Evolutionary conservation across 2,888 invertebrate genomes (phyloP).

Genomic region (Amphipyra tragopoginis): DNA sequence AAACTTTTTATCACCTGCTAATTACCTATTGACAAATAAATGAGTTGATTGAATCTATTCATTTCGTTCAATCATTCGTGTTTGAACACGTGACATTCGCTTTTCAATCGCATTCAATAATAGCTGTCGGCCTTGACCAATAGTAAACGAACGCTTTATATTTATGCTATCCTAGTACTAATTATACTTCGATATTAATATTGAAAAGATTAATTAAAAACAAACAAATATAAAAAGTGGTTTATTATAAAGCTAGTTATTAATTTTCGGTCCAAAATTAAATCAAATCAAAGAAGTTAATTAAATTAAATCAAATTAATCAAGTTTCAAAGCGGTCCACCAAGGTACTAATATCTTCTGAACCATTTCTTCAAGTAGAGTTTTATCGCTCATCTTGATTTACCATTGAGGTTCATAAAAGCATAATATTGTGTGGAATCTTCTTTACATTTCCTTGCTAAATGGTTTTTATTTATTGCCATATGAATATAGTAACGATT

Average conservation of each 20-base stretch:
- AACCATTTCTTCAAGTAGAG: too few species aligned
- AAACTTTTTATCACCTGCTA: conserved; percentile 37
- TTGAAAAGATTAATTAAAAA: conserved; percentile 29
- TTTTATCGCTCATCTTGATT: too few species aligned
- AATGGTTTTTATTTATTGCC: too few species aligned
- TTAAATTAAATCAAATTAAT: too few species aligned
- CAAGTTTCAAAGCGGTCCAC: too few species aligned
- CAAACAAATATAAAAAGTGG: conserved; percentile 24
- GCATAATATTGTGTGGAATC: too few species aligned
- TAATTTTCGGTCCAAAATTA: background rate
- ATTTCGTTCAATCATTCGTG: conserved; percentile 50
- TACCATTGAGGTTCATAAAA: too few species aligned
- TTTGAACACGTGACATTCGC: conserved; percentile 52
- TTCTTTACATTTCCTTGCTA: too few species aligned
- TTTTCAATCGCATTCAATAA: conserved; percentile 53
- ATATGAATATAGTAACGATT: too few species aligned
- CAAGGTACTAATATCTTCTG: too few species aligned
- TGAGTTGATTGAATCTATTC: conserved; percentile 42
- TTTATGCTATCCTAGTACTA: conserved; percentile 48
- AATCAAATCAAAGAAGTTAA: too few species aligned
- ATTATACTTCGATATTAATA: background rate
- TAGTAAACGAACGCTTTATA: conserved; percentile 31
- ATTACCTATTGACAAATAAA: conserved; percentile 55
- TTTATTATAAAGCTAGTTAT: conserved; percentile 4
- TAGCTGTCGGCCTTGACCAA: conserved; percentile 50